Evolutionary conservation across 2,113 vertebrate species (phyloP), one percentile per base, ranked within the genome.

Genomic region (Bagarius yarrelli): DNA sequence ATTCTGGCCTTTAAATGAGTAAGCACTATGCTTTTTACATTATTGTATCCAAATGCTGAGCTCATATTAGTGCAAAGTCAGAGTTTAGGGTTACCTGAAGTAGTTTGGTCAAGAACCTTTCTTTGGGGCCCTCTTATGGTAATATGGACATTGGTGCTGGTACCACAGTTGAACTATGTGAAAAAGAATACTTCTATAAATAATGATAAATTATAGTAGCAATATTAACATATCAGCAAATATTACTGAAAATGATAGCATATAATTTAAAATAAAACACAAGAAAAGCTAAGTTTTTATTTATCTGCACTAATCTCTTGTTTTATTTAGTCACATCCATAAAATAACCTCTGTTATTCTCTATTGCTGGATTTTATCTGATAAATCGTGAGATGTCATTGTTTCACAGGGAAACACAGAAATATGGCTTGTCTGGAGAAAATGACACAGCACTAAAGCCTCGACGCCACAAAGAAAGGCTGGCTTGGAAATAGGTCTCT

Each of bases 391-490:
- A 56, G 34, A n/a, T 70, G 52, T 47, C 56, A 83, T 67, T 78
- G 83, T 50, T 83, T 66, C 25, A 80, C 23, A 64, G 80, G 64
- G 47, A 69, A 66, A 23, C 44, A 50, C 52, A 80, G 50, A 78
- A 82, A 50, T 34, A 69, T 44, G 56, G 66, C 34, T 56, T 15
- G 8, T 66, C 76, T 69, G 72, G 19, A 34, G 40, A 71, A 71
- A 79, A 30, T 69, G 79, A 59, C 79, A 63, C 59, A 81, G 36
- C 60, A 50, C 18, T 36, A 82, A 71, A 78, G 47, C 23, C 36
- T 56, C 74, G 74, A 83, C 72, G 77, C 57, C 80, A 84, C 30
- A 32, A 36, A 23, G 18, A 83, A 72, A 73, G 52, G 52, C 81
- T 79, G 61, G 1, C 55, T 59, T 15, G 25, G 71, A 84, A 78